A percentile compares a stretch with the other conserved stretches of the same genome.
Conservation (phyloP, 64 coral and sea anemone genomes). For the Stichodactyla mertensii region DNA sequence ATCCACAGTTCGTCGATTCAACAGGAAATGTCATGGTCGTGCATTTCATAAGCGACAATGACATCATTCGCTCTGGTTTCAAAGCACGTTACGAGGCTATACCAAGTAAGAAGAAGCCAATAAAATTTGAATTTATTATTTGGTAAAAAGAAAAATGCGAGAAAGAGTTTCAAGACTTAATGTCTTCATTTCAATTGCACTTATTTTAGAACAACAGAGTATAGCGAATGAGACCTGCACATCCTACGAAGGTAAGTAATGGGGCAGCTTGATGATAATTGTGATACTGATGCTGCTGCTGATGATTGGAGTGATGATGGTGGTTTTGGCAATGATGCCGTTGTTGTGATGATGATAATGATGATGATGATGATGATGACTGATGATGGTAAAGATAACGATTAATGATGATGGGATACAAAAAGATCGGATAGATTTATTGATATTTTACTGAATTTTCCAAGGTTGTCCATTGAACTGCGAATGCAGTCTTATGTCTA, state of each 20-base stretch:
- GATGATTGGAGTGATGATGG: no score
- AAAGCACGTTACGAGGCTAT: conserved; percentile 13
- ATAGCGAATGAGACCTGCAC: not conserved
- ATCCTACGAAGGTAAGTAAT: not conserved
- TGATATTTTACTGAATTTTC: not conserved
- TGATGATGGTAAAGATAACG: no score
- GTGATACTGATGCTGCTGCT: no score
- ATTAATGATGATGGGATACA: no score
- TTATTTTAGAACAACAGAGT: not conserved
- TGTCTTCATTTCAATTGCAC: not conserved
- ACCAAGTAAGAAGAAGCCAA: not conserved
- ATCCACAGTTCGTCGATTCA: conserved; percentile 16
- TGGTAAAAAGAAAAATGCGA: no score
- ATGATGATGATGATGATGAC: no score
- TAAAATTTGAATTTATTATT: no score
- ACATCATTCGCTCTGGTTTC: not conserved
- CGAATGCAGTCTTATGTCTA: not conserved
- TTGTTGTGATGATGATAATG: no score
- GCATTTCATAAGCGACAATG: not conserved
- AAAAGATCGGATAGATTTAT: no score
- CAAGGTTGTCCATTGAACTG: not conserved
- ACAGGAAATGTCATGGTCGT: not conserved
- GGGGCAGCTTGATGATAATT: not conserved
- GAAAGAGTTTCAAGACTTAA: no score
- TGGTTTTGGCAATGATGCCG: no score